Percentiles rank a stretch among this genome's conserved stretches.
Evolutionary conservation across 2,888 invertebrate species (phyloP).

Genomic region (Matsumyia berberina): DNA sequence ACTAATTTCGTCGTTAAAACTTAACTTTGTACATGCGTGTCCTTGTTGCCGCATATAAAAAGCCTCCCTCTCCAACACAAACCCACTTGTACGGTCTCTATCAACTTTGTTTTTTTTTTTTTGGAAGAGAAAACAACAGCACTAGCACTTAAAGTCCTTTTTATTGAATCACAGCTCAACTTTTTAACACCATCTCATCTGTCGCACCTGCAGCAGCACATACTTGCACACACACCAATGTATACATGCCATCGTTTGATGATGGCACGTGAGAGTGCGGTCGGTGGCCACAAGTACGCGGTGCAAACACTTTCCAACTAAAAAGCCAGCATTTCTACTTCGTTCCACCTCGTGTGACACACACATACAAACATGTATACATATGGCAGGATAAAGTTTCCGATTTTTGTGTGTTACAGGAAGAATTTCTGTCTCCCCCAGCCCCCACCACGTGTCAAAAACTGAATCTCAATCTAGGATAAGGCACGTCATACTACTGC

Average conservation of each 20-base stretch:
- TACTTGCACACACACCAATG: conserved; percentile 31
- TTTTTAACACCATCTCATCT: conserved; percentile 65
- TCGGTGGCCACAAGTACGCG: conserved; percentile 71
- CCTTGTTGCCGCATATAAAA: conserved; percentile 47
- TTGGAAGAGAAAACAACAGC: conserved; percentile 46
- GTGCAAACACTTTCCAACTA: conserved; percentile 68
- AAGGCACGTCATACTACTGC: conserved; percentile 23
- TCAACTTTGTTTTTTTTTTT: conserved; percentile 30
- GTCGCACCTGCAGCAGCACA: conserved; percentile 62
- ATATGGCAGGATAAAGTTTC: conserved; percentile 65
- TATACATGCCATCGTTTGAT: conserved; percentile 50
- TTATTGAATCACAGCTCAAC: conserved; percentile 74
- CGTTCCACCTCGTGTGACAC: not conserved
- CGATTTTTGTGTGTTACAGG: conserved; percentile 58
- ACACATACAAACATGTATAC: not conserved
- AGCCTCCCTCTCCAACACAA: not conserved
- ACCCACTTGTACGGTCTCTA: not conserved
- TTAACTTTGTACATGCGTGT: conserved; percentile 45
- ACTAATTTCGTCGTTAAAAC: conserved; percentile 23
- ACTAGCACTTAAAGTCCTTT: conserved; percentile 67
- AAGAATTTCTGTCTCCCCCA: conserved; percentile 22
- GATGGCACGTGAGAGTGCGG: conserved; percentile 70
- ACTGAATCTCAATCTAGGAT: conserved; percentile 38
- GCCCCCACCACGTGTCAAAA: conserved; percentile 33
- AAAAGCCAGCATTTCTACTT: conserved; percentile 56